Evolutionary conservation across 1,140 invertebrate species (phyloP), one percentile per base, ranked within the genome.

Genomic region (Calephelis nemesis): DNA sequence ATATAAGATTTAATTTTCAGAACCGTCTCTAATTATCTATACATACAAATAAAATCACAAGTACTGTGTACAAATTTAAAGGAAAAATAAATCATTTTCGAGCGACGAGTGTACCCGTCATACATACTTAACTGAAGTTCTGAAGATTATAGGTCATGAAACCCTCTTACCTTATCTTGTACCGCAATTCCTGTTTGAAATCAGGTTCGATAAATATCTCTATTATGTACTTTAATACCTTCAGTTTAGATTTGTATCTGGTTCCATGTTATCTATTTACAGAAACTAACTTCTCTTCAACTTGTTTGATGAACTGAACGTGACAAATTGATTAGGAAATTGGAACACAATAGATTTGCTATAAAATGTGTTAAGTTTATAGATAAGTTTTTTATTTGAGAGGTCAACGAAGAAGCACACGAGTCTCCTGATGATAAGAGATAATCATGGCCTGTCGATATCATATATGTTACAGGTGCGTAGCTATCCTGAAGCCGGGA

Each of bases 301-400:
- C 42, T 50, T 62, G 30, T 65, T 69, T 66, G 54, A 77, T 76
- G 77, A 81, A 77, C 70, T 74, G 72, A 69, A 78, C 52, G 52
- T 30, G 15, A 54, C 30, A 54, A 19, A 54, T 54, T 30, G 30
- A 10, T 54, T 30, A 54, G 30, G 0, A 19, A 54, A 19, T 2
- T 19, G 52, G 52, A 30, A 2, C 30, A n/a, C n/a, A n/a, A n/a
- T 30, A 30, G 30, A 1, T 30, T 30, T 30, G 30, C 30, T 30
- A 30, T 30, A 30, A 30, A 30, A 30, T 30, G 3, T 30, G 30
- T 30, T 30, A 30, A 30, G 30, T 30, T 1, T 30, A 3, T 1
- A 30, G 1, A n/a, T n/a, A 30, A 30, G 30, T 30, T 30, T 30
- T 30, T 30, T 30, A 30, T 30, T 30, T 30, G n/a, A 30, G 2